phyloP scores from a whole-genome alignment of 35 echinoderm and acorn worm genomes.

The Anneissia japonica region DNA sequence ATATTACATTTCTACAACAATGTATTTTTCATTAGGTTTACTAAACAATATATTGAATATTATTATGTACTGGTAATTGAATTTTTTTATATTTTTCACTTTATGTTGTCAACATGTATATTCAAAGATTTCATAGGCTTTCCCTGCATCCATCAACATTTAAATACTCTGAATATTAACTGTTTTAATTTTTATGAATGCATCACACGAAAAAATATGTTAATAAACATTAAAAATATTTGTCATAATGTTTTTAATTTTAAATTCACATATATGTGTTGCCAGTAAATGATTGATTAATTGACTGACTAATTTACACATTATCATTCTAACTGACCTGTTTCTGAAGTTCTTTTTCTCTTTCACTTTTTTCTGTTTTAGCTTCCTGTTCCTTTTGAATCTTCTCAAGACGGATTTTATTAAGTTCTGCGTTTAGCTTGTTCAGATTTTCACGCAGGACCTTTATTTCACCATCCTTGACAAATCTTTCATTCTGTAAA shows the following conservation, averaged over 20 bases:
- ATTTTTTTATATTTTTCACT: too few relatives aligned
- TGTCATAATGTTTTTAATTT: neutral
- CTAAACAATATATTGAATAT: too few relatives aligned
- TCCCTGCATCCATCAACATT: too few relatives aligned
- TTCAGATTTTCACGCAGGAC: conserved; percentile 72
- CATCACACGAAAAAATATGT: neutral
- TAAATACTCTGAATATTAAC: neutral
- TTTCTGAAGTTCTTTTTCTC: conserved; percentile 64
- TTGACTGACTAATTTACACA: neutral
- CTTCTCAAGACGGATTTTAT: conserved; percentile 48
- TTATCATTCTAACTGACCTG: conserved; percentile 30
- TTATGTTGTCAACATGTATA: too few relatives aligned
- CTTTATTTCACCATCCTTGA: conserved; percentile 86
- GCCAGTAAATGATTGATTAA: neutral
- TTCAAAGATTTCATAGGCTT: too few relatives aligned
- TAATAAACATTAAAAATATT: neutral
- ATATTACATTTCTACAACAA: too few relatives aligned
- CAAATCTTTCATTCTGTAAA: conserved; percentile 55
- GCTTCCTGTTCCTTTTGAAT: conserved; percentile 56
- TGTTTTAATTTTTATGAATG: neutral
- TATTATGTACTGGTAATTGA: too few relatives aligned
- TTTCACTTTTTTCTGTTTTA: conserved; percentile 42
- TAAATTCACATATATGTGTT: neutral
- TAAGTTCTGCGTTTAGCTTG: conserved; percentile 66
- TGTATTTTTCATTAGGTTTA: too few relatives aligned